Evolutionary conservation across 2,113 vertebrate genomes (phyloP).

Genomic region (Campylomormyrus numenius): DNA sequence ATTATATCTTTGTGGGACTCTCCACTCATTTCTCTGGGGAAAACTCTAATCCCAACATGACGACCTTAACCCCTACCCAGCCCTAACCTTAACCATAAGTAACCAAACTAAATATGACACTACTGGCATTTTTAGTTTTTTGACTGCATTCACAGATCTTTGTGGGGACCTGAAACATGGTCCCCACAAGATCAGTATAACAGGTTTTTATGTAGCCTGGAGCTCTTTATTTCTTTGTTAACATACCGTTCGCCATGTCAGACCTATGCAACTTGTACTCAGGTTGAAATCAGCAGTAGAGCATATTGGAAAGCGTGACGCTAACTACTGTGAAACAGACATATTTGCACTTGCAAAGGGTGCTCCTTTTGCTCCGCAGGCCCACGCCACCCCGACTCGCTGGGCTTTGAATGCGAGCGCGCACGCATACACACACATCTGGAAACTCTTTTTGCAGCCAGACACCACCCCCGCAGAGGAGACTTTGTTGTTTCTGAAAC

Average conservation of each 20-base stretch:
- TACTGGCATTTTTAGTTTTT: no score
- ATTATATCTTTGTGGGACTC: no score
- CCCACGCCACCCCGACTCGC: not conserved
- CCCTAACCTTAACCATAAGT: no score
- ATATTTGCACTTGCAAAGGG: conserved; percentile 7
- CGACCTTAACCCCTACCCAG: no score
- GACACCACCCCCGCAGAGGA: not conserved
- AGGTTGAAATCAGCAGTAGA: not conserved
- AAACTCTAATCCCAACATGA: no score
- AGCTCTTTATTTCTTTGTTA: not conserved
- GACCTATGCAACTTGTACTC: not conserved
- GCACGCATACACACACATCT: not conserved
- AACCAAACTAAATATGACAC: no score
- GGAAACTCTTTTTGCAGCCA: not conserved
- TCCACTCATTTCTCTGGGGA: no score
- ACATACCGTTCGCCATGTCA: not conserved
- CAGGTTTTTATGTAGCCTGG: not conserved
- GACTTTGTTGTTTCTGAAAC: not conserved
- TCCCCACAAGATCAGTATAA: no score
- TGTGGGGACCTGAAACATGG: no score
- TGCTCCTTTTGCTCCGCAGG: not conserved
- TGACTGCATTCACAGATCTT: no score
- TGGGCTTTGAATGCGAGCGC: not conserved
- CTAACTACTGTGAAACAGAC: not conserved
- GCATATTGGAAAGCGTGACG: not conserved